Percentiles rank a stretch among this genome's conserved stretches.
These are phyloP conservation scores for Nothobranchius kuhntae DNA, from an alignment of 2,113 vertebrate genomes.

Conservation along the genomic window DNA sequence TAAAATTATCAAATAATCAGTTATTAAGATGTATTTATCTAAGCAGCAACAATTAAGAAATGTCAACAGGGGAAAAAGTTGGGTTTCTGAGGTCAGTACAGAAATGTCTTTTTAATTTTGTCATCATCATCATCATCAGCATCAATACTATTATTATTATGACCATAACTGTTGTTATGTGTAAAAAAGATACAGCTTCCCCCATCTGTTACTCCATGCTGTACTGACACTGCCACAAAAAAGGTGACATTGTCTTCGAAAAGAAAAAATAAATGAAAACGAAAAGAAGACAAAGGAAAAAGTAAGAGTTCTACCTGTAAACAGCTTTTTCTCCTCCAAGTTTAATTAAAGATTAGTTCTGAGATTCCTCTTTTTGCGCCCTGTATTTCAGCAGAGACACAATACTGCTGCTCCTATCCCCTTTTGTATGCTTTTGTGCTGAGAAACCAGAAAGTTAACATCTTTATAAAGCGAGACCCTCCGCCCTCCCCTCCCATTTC, in stretches of 20 bases:
- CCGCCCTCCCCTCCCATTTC: slow-evolving; percentile 35
- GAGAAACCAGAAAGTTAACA: slow-evolving; percentile 82
- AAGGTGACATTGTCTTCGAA: slow-evolving; percentile 67
- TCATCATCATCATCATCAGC: slow-evolving; percentile 37
- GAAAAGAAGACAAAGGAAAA: slow-evolving; percentile 11
- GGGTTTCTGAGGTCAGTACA: slow-evolving; percentile 82
- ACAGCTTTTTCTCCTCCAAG: slow-evolving; percentile 72
- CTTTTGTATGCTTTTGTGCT: slow-evolving; percentile 79
- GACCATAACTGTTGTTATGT: slow-evolving; percentile 7
- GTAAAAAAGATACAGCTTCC: slow-evolving; percentile 78
- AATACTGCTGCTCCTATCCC: slow-evolving; percentile 67
- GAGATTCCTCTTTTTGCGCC: slow-evolving; percentile 73
- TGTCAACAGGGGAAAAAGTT: slow-evolving; percentile 77
- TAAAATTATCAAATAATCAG: slow-evolving; percentile 77
- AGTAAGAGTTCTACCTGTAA: slow-evolving; percentile 71
- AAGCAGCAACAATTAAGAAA: slow-evolving; percentile 83
- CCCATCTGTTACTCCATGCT: slow-evolving; percentile 78
- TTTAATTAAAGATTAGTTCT: slow-evolving; percentile 70
- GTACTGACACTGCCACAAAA: slow-evolving; percentile 72
- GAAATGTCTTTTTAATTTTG: slow-evolving; percentile 66
- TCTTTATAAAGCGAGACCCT: slow-evolving; percentile 72
- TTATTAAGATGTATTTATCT: slow-evolving; percentile 78
- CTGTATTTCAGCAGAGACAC: slow-evolving; percentile 68
- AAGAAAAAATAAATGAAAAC: slow-evolving; percentile 39
- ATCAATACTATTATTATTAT: slow-evolving; percentile 2